Evolutionary conservation across 64 coral and sea anemone species (phyloP).

Genomic region (Catalaphyllia jardinei): DNA sequence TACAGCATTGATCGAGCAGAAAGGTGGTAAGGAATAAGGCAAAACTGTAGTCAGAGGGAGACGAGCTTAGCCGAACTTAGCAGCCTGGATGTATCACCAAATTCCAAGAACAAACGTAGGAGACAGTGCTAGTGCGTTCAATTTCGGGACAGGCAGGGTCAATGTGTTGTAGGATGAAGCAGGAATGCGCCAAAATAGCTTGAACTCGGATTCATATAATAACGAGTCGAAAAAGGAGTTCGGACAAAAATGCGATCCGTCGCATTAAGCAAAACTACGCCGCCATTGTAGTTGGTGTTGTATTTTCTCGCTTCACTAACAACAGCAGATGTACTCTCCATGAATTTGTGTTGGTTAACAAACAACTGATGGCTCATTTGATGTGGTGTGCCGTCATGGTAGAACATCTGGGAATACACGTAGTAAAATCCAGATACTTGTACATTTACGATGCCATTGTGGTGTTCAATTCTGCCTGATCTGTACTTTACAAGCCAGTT

Average conservation of each 20-base stretch:
- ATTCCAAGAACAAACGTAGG: too few species aligned
- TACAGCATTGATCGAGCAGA: too few species aligned
- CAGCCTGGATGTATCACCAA: too few species aligned
- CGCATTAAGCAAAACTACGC: conserved; percentile 21
- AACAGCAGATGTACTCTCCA: conserved; percentile 37
- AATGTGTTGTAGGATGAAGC: conserved; percentile 10
- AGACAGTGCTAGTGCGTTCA: neutral
- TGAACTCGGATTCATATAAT: conserved; percentile 26
- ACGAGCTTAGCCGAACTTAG: too few species aligned
- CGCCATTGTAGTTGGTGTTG: conserved; percentile 57
- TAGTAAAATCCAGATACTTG: conserved; percentile 52
- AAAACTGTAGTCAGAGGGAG: too few species aligned
- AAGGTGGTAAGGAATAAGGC: too few species aligned
- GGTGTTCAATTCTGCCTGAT: conserved; percentile 47
- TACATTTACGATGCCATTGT: conserved; percentile 2
- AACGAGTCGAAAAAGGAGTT: neutral
- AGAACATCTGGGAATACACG: conserved; percentile 58
- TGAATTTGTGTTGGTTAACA: conserved; percentile 25
- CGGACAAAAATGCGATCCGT: conserved; percentile 42
- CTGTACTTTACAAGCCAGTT: conserved; percentile 40
- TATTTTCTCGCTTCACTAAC: conserved; percentile 3
- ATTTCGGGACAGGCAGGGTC: neutral
- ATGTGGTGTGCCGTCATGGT: conserved; percentile 30
- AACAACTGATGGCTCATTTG: conserved; percentile 42
- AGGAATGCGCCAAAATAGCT: conserved; percentile 71